A percentile compares a stretch with the other conserved stretches of the same genome.
phyloP scores from a whole-genome alignment of 2,888 invertebrate genomes.

The Smittia sp. region DNA sequence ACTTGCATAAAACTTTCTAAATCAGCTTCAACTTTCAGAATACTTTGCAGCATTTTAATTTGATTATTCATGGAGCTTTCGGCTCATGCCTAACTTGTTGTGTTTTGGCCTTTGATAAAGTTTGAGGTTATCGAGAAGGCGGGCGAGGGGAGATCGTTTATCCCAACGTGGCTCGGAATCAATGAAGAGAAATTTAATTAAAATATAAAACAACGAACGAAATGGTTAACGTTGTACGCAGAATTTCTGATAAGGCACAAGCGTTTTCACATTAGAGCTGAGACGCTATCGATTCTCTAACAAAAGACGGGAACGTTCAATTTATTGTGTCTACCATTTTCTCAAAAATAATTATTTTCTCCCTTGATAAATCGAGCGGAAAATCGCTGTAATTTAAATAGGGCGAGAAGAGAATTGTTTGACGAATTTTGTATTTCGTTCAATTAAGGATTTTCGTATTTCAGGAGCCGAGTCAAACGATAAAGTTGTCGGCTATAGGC shows the following conservation, averaged over 20 bases:
- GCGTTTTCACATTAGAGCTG: no score
- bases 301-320: no score
- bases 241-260: no score
- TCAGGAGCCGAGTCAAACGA: not conserved
- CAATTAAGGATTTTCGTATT: slow-evolving; percentile 3
- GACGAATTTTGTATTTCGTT: not conserved
- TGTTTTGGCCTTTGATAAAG: not conserved
- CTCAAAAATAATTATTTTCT: slow-evolving; percentile 13
- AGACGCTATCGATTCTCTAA: no score
- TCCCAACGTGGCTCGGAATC: not conserved
- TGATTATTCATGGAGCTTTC: not conserved
- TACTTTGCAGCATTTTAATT: not conserved
- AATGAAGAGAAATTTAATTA: slow-evolving; percentile 37
- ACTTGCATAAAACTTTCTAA: not conserved
- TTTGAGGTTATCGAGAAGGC: not conserved
- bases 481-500: not conserved
- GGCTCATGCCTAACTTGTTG: not conserved
- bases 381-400: slow-evolving; percentile 38
- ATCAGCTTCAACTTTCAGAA: not conserved
- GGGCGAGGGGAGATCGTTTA: not conserved
- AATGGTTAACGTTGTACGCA: not conserved
- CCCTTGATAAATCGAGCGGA: slow-evolving; percentile 32
- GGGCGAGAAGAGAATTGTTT: not conserved
- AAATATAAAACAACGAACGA: slow-evolving; percentile 26
- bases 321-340: no score